Base-by-base conservation (phyloP, 2,113 vertebrate genomes). In the Serranochromis macrocephalus region DNA sequence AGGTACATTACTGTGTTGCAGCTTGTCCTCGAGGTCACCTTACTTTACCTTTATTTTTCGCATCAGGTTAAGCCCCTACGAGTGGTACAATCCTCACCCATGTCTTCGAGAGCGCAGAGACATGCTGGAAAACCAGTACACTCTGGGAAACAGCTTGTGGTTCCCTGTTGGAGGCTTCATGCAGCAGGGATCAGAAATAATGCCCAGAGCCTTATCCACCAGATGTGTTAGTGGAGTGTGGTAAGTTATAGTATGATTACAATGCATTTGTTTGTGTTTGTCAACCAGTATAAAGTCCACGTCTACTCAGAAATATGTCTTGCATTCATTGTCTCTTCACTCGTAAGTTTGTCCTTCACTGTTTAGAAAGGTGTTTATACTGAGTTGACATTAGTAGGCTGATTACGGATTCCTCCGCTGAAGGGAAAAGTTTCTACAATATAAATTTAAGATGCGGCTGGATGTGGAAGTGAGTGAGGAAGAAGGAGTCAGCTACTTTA, bases 111-210 rank as follows among this genome's bases (percentile, higher is more conserved):
- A 97, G 2, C 97, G 97, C 5, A 96, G 95, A 80, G 96, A 97
- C 93, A 95, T 99, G 84, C 89, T 99, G 95, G 97, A 98, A 95
- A 98, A 99, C 96, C 98, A 99, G 94, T 99, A 98, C 96, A 99
- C 98, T 0, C 89, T 99, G 82, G 98, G 98, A 21, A 99, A 98
- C 97, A 99, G 98, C 94, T 95, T 99, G 86, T 99, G 98, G 98
- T 98, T 99, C 92, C 98, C 98, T 0, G 96, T 99, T 0, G 98
- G 98, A 2, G 98, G 98, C n/a, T 99, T 99, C 95, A 98, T 99
- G 98, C 98, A 99, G 92, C 98, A 99, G 91, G 98, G 98, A 10
- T 98, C 98, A 1, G 98, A 98, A 95, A 97, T 99, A 91, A 98
- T 98, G 97, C 98, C 98, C 55, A 96, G 98, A 16, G 98, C 98